Base-by-base conservation (phyloP, 2,797 vertebrate species). In the Phaenicophaeus curvirostris region DNA sequence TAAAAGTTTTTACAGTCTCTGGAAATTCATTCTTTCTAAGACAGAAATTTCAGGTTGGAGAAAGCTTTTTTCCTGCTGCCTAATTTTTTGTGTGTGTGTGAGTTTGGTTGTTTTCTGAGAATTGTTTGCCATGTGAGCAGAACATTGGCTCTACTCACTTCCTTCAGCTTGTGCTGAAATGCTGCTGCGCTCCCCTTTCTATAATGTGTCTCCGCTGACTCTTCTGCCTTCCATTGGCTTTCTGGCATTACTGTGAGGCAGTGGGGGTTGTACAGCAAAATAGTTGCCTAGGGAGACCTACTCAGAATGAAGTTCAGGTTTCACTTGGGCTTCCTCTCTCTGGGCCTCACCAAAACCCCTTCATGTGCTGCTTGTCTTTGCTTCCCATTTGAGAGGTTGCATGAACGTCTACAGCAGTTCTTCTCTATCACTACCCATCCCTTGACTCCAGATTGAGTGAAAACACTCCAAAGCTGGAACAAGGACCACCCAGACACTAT, bases 221-320 rank as follows among this genome's bases (percentile, higher is more conserved):
- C 24, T 79, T 66, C 46, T 77, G 46, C 35, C 37, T 85, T 81
- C 39, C 30, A 3, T 0, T 73, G 84, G 13, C 35, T 76, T 85
- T 63, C 78, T 89, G 85, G 53, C 33, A 61, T 3, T 33, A 39
- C 35, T 61, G 8, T 18, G 48, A 76, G 31, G 24, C 68, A 50
- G 8, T 0, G 0, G 33, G 72, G 24, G 17, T 31, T 28, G 23
- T 7, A 3, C 14, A 17, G 11, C 1, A 7, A 58, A 85, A 74
- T 7, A 61, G 3, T 4, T 65, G 16, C 58, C 35, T 57, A 44
- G 48, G 20, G 8, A 80, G 7, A 50, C 1, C 19, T 86, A 15
- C 17, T 6, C 19, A 25, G 76, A n/a, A 44, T 21, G 46, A 86
- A 59, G 11, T 12, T 83, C 25, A 55, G 33, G 37, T 55, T 84